Evolutionary conservation across 23 tunicate species (phyloP).

Genomic region (Oikopleura vanhoeffeni): DNA sequence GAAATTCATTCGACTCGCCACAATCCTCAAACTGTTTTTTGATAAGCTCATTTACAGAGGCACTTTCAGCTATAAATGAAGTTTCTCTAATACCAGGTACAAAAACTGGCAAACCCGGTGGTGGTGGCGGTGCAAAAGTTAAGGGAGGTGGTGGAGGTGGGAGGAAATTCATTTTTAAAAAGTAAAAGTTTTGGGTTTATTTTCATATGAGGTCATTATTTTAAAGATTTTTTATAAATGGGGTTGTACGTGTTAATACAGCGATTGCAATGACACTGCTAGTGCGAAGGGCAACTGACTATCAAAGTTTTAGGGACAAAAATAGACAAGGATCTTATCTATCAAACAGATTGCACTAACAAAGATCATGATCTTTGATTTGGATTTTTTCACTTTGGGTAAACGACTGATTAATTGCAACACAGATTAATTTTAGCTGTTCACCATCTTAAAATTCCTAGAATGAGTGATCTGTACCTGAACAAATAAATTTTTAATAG

Average conservation of each 20-base stretch:
- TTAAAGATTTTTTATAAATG: background rate
- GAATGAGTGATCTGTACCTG: too few species aligned
- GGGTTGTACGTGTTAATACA: background rate
- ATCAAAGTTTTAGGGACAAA: background rate
- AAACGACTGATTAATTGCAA: too few species aligned
- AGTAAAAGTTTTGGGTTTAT: too few species aligned
- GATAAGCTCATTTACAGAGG: background rate
- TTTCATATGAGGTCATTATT: too few species aligned
- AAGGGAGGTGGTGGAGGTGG: background rate
- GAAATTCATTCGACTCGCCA: conserved; percentile 11
- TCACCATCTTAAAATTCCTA: too few species aligned
- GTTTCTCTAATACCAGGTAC: background rate
- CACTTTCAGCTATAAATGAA: background rate
- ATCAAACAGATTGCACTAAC: too few species aligned
- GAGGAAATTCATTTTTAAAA: background rate
- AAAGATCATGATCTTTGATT: too few species aligned
- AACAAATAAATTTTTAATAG: too few species aligned
- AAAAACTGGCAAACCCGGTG: background rate
- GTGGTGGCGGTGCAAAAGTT: background rate
- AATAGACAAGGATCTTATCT: too few species aligned
- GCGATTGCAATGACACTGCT: background rate
- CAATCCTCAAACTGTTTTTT: background rate
- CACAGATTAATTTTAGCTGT: too few species aligned
- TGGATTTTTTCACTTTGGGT: too few species aligned
- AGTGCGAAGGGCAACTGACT: background rate